A percentile compares a stretch with the other conserved stretches of the same genome.
phyloP scores from a whole-genome alignment of 2,113 vertebrate genomes.

The Elephas maximus region DNA sequence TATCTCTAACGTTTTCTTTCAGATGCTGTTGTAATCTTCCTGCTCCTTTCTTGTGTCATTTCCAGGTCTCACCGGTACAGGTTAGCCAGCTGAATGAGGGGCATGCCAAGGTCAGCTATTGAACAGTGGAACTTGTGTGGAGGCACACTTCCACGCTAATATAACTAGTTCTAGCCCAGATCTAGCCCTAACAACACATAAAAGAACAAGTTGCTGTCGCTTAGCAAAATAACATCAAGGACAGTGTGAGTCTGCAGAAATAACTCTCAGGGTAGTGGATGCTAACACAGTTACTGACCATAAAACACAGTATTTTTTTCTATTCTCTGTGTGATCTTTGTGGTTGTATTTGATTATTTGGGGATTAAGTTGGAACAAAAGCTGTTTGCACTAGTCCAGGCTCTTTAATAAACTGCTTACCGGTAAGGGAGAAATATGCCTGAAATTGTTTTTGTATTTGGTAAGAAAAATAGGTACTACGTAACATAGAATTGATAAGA shows the following conservation, averaged over 20 bases:
- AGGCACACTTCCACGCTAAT: background rate
- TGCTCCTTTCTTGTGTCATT: slow-evolving; percentile 33
- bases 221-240: slow-evolving; percentile 11
- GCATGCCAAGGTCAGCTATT: background rate
- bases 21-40: slow-evolving; percentile 61
- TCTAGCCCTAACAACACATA: background rate
- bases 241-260: background rate
- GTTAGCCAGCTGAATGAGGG: slow-evolving; percentile 17
- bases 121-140: background rate
- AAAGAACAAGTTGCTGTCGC: slow-evolving; percentile 17
- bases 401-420: background rate
- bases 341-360: slow-evolving; percentile 14
- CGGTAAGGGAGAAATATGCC: slow-evolving; percentile 9
- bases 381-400: background rate
- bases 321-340: background rate
- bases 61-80: background rate
- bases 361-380: background rate
- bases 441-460: slow-evolving; percentile 62
- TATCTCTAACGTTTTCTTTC: slow-evolving; percentile 73
- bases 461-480: slow-evolving; percentile 74
- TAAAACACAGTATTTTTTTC: slow-evolving; percentile 35
- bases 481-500: slow-evolving; percentile 75
- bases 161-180: background rate
- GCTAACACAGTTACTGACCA: background rate
- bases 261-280: background rate